A percentile compares a stretch with the other conserved stretches of the same genome.
These are phyloP conservation scores for Pantherophis alleghaniensis DNA, from an alignment of 2,797 vertebrate genomes.

Conservation along the genomic window DNA sequence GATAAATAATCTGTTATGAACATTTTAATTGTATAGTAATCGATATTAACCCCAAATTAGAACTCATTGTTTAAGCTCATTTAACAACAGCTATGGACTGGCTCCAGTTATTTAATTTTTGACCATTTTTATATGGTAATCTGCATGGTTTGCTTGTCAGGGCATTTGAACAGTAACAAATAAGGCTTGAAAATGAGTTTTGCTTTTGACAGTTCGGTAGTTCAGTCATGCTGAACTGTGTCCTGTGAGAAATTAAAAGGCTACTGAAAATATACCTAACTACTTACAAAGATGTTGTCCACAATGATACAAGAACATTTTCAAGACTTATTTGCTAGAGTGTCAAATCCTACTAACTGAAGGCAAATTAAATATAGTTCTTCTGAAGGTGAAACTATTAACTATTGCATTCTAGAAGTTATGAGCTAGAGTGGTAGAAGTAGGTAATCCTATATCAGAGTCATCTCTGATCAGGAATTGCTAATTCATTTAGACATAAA, in stretches of 20 bases:
- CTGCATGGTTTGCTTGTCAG: neutral
- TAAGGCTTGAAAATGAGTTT: neutral
- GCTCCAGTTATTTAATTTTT: neutral
- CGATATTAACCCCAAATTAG: neutral
- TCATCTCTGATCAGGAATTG: neutral
- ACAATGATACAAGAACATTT: neutral
- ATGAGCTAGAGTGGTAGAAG: neutral
- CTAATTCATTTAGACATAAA: neutral
- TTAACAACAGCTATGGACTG: neutral
- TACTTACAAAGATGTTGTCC: neutral
- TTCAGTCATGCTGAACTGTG: neutral
- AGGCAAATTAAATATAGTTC: neutral
- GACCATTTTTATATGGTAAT: neutral
- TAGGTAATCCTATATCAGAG: neutral
- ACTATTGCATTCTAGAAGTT: neutral
- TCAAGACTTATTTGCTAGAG: neutral
- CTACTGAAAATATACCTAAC: neutral
- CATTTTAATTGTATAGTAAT: neutral
- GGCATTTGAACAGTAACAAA: neutral
- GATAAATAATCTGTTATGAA: neutral
- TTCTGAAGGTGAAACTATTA: neutral
- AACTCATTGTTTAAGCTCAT: neutral
- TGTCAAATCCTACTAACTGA: neutral
- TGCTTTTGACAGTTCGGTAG: neutral
- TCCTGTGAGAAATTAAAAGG: neutral